Evolutionary conservation across 2,888 invertebrate genomes (phyloP).

Genomic region (Orchestes rusci): DNA sequence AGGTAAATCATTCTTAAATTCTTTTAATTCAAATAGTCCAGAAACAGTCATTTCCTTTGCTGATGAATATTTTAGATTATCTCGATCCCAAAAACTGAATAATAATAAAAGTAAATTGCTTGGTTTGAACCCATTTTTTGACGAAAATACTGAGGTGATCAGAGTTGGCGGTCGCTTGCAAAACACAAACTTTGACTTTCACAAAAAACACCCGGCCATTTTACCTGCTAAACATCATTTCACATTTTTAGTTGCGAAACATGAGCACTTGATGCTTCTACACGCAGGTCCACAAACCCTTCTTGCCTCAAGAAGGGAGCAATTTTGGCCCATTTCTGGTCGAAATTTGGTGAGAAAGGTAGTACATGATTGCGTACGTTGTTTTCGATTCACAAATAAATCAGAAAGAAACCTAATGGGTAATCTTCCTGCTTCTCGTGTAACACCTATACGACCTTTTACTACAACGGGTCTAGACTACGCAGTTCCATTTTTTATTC

Average conservation of each 20-base stretch:
- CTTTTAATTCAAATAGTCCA: too few species aligned
- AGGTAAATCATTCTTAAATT: too few species aligned
- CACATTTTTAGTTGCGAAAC: constrained; percentile 7
- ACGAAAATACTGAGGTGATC: not conserved
- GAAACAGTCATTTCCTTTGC: too few species aligned
- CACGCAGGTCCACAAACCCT: constrained; percentile 18
- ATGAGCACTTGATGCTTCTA: constrained; percentile 5
- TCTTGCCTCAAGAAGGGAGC: constrained; percentile 5
- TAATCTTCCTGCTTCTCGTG: constrained; percentile 24
- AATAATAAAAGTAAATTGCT: not conserved
- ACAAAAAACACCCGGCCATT: constrained; percentile 14
- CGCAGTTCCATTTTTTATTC: constrained; percentile 7
- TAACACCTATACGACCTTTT: constrained; percentile 19
- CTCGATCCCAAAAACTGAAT: too few species aligned
- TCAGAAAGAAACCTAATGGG: constrained; percentile 24
- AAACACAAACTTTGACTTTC: constrained; percentile 3
- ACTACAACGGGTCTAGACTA: constrained; percentile 3
- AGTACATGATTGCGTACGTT: constrained; percentile 20
- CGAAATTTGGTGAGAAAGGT: constrained; percentile 11
- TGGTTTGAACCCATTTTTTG: not conserved
- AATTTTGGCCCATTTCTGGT: constrained; percentile 6
- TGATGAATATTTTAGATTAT: too few species aligned
- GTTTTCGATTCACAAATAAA: constrained; percentile 21
- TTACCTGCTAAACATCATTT: constrained; percentile 14
- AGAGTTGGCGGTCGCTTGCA: constrained; percentile 11